phyloP scores from a whole-genome alignment of 1,140 invertebrate species.

The Harpegnathos saltator region DNA sequence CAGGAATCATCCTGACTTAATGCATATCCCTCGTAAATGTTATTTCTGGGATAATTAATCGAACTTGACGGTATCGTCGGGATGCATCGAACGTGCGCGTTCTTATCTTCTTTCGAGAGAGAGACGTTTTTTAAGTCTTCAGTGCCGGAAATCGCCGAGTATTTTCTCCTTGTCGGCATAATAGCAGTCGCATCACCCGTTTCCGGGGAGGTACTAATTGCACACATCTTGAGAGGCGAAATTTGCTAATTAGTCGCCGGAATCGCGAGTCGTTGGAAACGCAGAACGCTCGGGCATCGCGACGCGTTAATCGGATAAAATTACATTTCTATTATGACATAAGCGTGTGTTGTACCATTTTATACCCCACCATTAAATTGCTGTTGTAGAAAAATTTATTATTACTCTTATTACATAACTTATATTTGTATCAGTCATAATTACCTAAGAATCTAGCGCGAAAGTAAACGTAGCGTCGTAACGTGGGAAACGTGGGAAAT shows the following conservation, averaged over 20 bases:
- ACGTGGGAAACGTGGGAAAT: too few relatives aligned
- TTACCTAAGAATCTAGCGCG: constrained; percentile 21
- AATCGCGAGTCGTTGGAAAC: background rate
- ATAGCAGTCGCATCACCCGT: constrained; percentile 58
- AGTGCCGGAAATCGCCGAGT: constrained; percentile 2
- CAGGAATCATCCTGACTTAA: constrained; percentile 26
- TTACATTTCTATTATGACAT: background rate
- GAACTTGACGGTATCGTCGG: constrained; percentile 19
- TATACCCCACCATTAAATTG: too few relatives aligned
- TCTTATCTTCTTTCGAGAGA: constrained; percentile 15
- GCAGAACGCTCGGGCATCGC: too few relatives aligned
- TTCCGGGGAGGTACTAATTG: constrained; percentile 66
- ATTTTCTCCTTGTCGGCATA: constrained; percentile 55
- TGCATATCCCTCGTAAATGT: background rate
- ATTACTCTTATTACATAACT: background rate
- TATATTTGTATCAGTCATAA: background rate
- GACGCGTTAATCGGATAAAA: background rate
- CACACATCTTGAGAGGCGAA: constrained; percentile 58
- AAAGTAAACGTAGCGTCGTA: background rate
- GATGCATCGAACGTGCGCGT: background rate
- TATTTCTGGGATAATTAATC: constrained; percentile 24
- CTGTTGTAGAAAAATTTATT: too few relatives aligned
- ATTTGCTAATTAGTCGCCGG: constrained; percentile 20
- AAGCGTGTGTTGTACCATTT: too few relatives aligned
- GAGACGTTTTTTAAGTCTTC: constrained; percentile 43